Conservation (phyloP, 2,888 invertebrate species). For the Trachelus stipa region DNA sequence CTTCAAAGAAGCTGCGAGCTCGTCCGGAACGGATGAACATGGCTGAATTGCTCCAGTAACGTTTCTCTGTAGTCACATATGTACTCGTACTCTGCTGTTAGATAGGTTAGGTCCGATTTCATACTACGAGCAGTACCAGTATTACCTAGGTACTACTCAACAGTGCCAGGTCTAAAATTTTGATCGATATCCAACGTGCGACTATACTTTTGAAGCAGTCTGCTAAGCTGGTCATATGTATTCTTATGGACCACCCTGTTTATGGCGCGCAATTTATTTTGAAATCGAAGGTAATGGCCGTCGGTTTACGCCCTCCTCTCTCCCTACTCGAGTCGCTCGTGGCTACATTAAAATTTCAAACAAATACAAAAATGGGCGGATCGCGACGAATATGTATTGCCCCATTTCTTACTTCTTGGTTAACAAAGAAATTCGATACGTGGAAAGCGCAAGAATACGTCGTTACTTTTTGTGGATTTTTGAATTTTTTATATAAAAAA, state of each 20-base stretch:
- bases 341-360: conserved; percentile 63
- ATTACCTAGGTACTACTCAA: not conserved
- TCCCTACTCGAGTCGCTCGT: conserved; percentile 28
- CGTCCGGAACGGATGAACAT: not conserved
- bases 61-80: not conserved
- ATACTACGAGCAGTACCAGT: not conserved
- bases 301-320: conserved; percentile 53
- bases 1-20: not conserved
- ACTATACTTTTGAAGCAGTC: conserved; percentile 55
- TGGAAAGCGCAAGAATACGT: not conserved
- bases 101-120: not conserved
- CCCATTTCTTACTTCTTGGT: conserved; percentile 34
- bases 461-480: not conserved
- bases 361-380: conserved; percentile 54
- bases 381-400: conserved; percentile 54
- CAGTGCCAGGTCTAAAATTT: not conserved
- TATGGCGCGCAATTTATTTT: conserved; percentile 65
- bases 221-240: conserved; percentile 62
- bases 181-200: conserved; percentile 46
- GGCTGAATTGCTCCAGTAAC: not conserved
- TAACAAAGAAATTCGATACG: not conserved
- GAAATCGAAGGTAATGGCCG: conserved; percentile 65
- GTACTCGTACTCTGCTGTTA: not conserved
- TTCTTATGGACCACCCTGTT: conserved; percentile 64
- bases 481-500: not conserved